Evolutionary conservation across 2,797 vertebrate genomes (phyloP).

Genomic region (Myotis daubentonii): DNA sequence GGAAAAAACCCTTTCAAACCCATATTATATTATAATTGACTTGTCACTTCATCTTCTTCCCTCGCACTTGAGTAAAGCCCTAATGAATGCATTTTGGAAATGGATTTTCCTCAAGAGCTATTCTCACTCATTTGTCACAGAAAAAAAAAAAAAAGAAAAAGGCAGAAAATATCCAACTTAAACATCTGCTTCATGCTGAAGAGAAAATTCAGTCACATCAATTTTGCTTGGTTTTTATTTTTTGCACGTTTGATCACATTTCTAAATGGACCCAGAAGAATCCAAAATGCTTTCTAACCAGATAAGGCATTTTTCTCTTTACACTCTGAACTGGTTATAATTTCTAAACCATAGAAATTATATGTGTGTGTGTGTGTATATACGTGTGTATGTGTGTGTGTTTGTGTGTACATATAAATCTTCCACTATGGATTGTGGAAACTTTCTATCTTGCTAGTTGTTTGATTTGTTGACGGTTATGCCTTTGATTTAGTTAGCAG

Average conservation of each 20-base stretch:
- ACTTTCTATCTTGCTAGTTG: not conserved
- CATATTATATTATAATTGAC: conserved; percentile 35
- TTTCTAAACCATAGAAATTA: not conserved
- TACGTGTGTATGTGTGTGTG: not conserved
- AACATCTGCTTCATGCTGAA: conserved; percentile 53
- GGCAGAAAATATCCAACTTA: conserved; percentile 49
- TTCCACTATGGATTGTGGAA: not conserved
- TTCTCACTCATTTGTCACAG: conserved; percentile 60
- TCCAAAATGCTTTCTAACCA: not conserved
- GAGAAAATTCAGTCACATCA: conserved; percentile 49
- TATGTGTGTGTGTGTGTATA: no score
- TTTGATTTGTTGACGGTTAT: not conserved
- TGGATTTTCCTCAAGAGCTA: conserved; percentile 52
- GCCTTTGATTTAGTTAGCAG: not conserved
- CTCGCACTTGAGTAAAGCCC: conserved; percentile 38
- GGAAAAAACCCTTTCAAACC: not conserved
- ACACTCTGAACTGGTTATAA: not conserved
- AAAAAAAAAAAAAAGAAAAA: not conserved
- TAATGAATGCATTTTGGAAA: conserved; percentile 57
- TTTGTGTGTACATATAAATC: not conserved
- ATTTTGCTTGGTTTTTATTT: conserved; percentile 36
- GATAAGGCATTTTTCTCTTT: not conserved
- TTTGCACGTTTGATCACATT: conserved; percentile 20
- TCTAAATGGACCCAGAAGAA: not conserved
- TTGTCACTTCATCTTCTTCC: conserved; percentile 41